phyloP scores from a whole-genome alignment of 2,888 invertebrate species.

The Leptothorax acervorum region DNA sequence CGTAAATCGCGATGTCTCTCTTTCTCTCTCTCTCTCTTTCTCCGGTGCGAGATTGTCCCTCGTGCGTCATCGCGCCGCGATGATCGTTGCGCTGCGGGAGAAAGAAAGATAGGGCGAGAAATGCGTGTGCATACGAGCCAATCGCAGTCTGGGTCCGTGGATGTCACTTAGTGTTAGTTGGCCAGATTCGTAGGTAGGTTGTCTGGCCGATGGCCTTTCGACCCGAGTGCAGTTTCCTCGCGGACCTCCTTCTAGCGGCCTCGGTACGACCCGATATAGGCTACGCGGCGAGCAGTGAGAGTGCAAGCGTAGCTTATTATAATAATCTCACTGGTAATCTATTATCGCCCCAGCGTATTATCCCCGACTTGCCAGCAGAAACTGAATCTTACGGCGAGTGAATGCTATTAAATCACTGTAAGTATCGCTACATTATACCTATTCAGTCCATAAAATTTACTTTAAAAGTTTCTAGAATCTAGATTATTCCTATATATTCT shows the following conservation, averaged over 20 bases:
- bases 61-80: constrained; percentile 31
- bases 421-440: neutral
- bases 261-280: constrained; percentile 5
- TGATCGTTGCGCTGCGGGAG: constrained; percentile 39
- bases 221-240: constrained; percentile 70
- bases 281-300: neutral
- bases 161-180: constrained; percentile 68
- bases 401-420: neutral
- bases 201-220: constrained; percentile 79
- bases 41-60: constrained; percentile 29
- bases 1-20: neutral
- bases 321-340: constrained; percentile 27
- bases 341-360: constrained; percentile 10
- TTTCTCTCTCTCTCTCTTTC: neutral
- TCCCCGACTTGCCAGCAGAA: neutral
- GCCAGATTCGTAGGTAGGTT: constrained; percentile 76
- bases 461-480: neutral
- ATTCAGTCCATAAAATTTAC: neutral
- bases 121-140: constrained; percentile 59
- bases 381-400: neutral
- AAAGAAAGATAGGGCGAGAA: constrained; percentile 54
- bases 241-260: constrained; percentile 37
- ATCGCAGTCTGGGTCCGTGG: constrained; percentile 64
- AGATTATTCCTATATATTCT: neutral
- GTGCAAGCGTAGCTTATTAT: constrained; percentile 25